Base-by-base conservation (phyloP, 2,888 invertebrate species). In the Adelognathus sp. region DNA sequence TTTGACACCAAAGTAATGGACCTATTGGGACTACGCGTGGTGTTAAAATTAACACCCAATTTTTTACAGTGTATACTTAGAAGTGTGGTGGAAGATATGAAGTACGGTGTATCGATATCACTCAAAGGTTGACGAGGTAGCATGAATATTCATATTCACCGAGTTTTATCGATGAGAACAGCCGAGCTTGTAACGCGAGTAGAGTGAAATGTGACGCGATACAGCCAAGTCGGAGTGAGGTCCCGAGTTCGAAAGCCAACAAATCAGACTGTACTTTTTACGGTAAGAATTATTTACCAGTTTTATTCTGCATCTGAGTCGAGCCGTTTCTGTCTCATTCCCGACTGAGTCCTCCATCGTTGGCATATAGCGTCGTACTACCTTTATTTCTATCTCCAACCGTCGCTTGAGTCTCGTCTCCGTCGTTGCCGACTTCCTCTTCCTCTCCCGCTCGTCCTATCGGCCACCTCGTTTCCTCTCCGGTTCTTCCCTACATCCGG, bases 201-300 rank as follows among this genome's bases (percentile, higher is more conserved):
- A 11, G 31, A 44, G 29, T 21, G 11, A 31, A 27, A 63, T 31
- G 29, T 36, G 33, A 33, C n/a, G 33, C 21, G 52, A 61, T 41
- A 41, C 33, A 16, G 4, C n/a, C 7, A 21, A 36, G 16, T 60
- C 33, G 18, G 21, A 36, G 41, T 77, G 70, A 76, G 79, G 79
- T 76, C 75, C 84, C 87, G 84, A 88, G 84, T 85, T 83, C 84
- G 84, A 86, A 88, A 88, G 85, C 86, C 87, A 86, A 89, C 89
- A 88, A 90, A 90, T 90, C 87, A 88, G 78, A 75, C 80, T 75
- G 79, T 67, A 41, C 41, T 36, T 39, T 41, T 31, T 16, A 54
- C 79, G 85, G 86, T 87, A 81, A 84, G 85, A 90, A 90, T 90
- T 89, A 89, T 88, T 88, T 88, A 87, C n/a, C 85, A 85, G 85